Conservation (phyloP, 2,888 invertebrate genomes). For the Lomographa bimaculata region DNA sequence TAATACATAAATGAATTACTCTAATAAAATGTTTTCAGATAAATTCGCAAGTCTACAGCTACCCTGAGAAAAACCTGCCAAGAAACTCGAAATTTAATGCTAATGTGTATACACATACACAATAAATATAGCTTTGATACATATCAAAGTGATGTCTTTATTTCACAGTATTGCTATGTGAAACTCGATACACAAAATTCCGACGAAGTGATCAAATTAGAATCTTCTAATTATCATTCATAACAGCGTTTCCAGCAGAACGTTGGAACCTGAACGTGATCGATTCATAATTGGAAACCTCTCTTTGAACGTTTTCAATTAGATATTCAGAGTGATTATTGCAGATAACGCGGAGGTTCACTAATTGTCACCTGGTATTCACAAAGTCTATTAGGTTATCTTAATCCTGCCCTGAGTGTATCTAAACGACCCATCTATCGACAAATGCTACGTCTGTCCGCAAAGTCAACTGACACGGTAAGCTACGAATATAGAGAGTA, state of each 20-base stretch:
- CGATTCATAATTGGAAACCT: constrained; percentile 15
- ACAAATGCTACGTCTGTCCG: not conserved
- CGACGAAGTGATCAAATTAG: no score
- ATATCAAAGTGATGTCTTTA: no score
- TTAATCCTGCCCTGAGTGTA: constrained; percentile 8
- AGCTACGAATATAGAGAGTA: not conserved
- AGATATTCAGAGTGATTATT: constrained; percentile 16
- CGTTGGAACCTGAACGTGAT: constrained; percentile 9
- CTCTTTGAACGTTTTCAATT: constrained; percentile 20
- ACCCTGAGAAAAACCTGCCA: no score
- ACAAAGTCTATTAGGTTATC: constrained; percentile 6
- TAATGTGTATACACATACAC: no score
- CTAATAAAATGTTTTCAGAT: no score
- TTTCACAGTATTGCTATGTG: no score
- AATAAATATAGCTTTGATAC: no score
- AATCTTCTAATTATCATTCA: constrained; percentile 25
- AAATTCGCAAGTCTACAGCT: no score
- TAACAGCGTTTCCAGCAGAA: constrained; percentile 11
- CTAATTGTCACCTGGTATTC: constrained; percentile 16
- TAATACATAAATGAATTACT: no score
- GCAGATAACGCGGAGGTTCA: constrained; percentile 5
- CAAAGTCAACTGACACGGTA: not conserved
- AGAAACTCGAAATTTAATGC: no score
- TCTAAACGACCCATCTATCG: constrained; percentile 9
- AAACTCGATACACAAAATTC: no score